A percentile compares a stretch with the other conserved stretches of the same genome.
Evolutionary conservation across 1,140 invertebrate genomes (phyloP).

Genomic region (Aphelinus atriplicis): DNA sequence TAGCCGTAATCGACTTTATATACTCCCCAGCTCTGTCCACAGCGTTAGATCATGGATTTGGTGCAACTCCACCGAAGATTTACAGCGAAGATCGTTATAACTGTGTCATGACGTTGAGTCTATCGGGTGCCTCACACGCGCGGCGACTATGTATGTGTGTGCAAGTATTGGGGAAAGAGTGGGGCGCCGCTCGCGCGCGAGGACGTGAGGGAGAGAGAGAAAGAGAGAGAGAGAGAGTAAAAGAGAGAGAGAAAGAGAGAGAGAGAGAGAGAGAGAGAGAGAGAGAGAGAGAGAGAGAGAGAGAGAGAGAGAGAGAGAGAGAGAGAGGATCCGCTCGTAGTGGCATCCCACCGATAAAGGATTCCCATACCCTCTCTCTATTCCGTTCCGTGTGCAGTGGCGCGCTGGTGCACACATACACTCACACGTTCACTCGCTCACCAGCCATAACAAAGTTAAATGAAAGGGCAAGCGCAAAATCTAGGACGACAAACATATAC

Average conservation of each 20-base stretch:
- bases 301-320: not conserved
- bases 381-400: constrained; percentile 19
- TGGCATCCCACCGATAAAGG: constrained; percentile 29
- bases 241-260: not conserved
- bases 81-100: constrained; percentile 59
- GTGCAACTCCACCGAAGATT: constrained; percentile 64
- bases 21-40: constrained; percentile 63
- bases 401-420: not conserved
- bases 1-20: constrained; percentile 65
- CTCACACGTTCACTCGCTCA: not conserved
- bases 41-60: constrained; percentile 69
- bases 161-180: constrained; percentile 40
- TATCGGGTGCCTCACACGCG: constrained; percentile 23
- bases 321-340: constrained; percentile 1
- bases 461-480: constrained; percentile 40
- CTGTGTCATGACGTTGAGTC: constrained; percentile 59
- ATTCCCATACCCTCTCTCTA: constrained; percentile 32
- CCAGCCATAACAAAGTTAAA: constrained; percentile 38
- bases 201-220: not conserved
- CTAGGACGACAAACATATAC: constrained; percentile 38
- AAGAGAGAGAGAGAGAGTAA: too few species aligned
- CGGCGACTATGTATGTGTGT: constrained; percentile 47
- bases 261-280: constrained; percentile 7
- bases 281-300: constrained; percentile 1
- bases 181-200: constrained; percentile 38